These are phyloP conservation scores for Phlogophora meticulosa DNA, from an alignment of 2,888 invertebrate genomes.

Conservation along the genomic window DNA sequence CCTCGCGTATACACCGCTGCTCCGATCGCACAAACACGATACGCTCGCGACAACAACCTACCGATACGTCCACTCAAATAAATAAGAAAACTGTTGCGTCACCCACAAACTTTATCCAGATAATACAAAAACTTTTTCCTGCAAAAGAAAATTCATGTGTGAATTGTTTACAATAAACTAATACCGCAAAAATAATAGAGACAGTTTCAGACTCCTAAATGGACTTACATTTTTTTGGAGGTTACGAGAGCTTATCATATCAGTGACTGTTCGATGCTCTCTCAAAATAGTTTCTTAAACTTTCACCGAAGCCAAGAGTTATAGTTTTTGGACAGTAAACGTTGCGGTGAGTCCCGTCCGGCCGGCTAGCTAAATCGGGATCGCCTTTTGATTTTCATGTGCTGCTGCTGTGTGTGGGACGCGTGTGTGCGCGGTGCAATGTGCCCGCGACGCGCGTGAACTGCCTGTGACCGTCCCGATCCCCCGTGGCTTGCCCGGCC, in stretches of 20 bases:
- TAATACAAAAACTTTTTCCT: slow-evolving; percentile 63
- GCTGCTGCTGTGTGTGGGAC: slow-evolving; percentile 86
- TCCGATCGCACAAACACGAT: slow-evolving; percentile 77
- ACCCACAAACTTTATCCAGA: slow-evolving; percentile 63
- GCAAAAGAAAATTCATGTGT: slow-evolving; percentile 66
- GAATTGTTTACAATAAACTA: slow-evolving; percentile 64
- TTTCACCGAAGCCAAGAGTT: slow-evolving; percentile 56
- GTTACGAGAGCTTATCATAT: slow-evolving; percentile 78
- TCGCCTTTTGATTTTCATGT: slow-evolving; percentile 91
- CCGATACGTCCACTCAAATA: slow-evolving; percentile 71
- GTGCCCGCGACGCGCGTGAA: slow-evolving; percentile 90
- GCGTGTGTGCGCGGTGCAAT: slow-evolving; percentile 89
- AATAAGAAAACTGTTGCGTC: slow-evolving; percentile 81
- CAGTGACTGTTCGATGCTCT: slow-evolving; percentile 80
- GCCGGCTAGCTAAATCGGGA: slow-evolving; percentile 89
- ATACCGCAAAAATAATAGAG: slow-evolving; percentile 59
- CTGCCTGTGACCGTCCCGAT: slow-evolving; percentile 86
- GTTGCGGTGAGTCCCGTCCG: slow-evolving; percentile 82
- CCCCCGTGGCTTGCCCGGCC: slow-evolving; percentile 95
- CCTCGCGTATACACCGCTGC: slow-evolving; percentile 78
- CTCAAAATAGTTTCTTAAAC: slow-evolving; percentile 64
- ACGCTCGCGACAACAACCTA: slow-evolving; percentile 84
- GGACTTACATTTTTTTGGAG: slow-evolving; percentile 69
- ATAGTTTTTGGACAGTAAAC: slow-evolving; percentile 73
- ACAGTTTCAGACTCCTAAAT: slow-evolving; percentile 62